A percentile compares a stretch with the other conserved stretches of the same genome.
Evolutionary conservation across 2,113 vertebrate genomes (phyloP).

Genomic region (Emydura subglobosa): DNA sequence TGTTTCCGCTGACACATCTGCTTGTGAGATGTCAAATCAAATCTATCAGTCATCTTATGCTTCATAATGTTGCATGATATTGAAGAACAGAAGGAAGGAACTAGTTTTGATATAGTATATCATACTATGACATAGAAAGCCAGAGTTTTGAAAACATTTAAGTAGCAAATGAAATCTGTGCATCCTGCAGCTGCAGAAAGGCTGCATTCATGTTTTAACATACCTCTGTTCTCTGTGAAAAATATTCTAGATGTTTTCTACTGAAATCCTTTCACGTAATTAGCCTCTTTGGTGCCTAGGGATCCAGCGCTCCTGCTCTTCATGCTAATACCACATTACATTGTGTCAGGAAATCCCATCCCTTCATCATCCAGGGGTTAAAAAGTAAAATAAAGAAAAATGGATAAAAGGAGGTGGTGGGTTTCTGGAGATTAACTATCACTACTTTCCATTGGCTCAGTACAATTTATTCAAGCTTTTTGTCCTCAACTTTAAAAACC

Average conservation of each 20-base stretch:
- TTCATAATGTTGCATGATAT: not conserved
- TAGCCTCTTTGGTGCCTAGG: slow-evolving; percentile 25
- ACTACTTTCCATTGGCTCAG: not conserved
- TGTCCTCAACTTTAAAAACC: not conserved
- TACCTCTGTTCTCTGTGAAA: slow-evolving; percentile 15
- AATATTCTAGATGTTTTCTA: slow-evolving; percentile 32
- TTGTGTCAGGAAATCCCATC: slow-evolving; percentile 44
- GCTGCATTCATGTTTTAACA: not conserved
- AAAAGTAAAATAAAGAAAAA: not conserved
- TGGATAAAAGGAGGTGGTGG: not conserved
- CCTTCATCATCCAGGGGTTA: not conserved
- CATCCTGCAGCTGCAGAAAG: not conserved
- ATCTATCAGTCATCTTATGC: not conserved
- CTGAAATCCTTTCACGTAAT: slow-evolving; percentile 63
- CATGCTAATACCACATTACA: not conserved
- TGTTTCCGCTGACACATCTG: slow-evolving; percentile 15
- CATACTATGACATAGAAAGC: not conserved
- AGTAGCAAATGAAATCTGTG: slow-evolving; percentile 26
- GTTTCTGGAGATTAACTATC: slow-evolving; percentile 50
- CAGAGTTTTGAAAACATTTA: not conserved
- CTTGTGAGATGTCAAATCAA: slow-evolving; percentile 2
- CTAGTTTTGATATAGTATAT: not conserved
- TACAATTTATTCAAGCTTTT: not conserved
- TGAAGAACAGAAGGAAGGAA: not conserved
- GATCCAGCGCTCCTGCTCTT: not conserved